Base-by-base conservation (phyloP, 2,113 vertebrate genomes). In the Reinhardtius hippoglossoides region DNA sequence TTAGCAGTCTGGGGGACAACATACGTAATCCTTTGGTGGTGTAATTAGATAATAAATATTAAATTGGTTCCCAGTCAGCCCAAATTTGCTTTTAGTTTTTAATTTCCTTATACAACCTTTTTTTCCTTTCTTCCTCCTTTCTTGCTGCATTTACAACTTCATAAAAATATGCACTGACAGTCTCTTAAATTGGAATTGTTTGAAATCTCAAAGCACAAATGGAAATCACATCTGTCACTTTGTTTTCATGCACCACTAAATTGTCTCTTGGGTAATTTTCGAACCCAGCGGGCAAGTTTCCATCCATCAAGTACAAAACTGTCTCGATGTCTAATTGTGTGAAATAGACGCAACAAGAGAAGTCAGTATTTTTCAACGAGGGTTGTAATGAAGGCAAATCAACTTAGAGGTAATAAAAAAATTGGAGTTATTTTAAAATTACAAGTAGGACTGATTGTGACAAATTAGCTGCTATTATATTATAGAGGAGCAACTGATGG, bases 1-100 rank as follows among this genome's bases (percentile, higher is more conserved):
- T 48, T 15, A 52, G 31, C 3, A 61, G 37, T 63, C 58, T 55
- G 15, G 21, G 9, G 20, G 15, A 16, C 15, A 3, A 15, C 26
- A 35, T 27, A 67, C 37, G 9, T 44, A 59, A 62, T 76, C 24
- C 48, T 71, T 46, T 35, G 46, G 21, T 0, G 1, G 3, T 50
- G 35, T 10, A 60, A 63, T 66, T 76, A 62, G 42, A 61, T 37
- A 21, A 55, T 74, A 12, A 66, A 57, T 69, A 64, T 68, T 52
- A 70, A 40, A 62, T 54, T 15, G 4, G 15, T 44, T 8, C 66
- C 14, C 57, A 52, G 48, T 52, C 50, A 44, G 4, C 16, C 46
- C 6, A 44, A 18, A 14, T 48, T 48, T 16, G 14, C 15, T n/a
- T 26, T 20, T 8, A 20, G 37, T 40, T n/a, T 71, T 20, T 27